A percentile compares a stretch with the other conserved stretches of the same genome.
phyloP scores from a whole-genome alignment of 1,140 invertebrate genomes.

The Brachionus calyciflorus region DNA sequence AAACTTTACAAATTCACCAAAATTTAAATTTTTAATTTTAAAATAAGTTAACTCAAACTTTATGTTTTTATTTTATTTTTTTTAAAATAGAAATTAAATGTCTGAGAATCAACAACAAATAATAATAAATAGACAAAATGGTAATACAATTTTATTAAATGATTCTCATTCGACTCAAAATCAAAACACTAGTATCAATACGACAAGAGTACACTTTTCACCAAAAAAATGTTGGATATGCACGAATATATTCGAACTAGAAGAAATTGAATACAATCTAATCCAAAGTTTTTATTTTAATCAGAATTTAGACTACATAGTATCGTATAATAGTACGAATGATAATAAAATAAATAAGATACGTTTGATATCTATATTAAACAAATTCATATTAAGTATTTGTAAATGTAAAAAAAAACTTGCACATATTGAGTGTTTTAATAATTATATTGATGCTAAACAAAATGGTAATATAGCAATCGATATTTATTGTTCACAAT shows the following conservation, averaged over 20 bases:
- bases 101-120: not conserved
- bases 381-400: constrained; percentile 22
- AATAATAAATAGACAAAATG: constrained; percentile 6
- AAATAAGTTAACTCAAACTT: not conserved
- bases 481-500: constrained; percentile 27
- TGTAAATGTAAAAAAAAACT: constrained; percentile 42
- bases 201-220: constrained; percentile 1
- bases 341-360: constrained; percentile 3
- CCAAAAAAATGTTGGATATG: constrained; percentile 46
- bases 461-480: constrained; percentile 25
- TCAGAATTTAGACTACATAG: not conserved
- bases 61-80: not conserved
- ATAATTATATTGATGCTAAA: constrained; percentile 32
- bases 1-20: too few relatives aligned
- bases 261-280: not conserved
- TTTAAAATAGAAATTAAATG: constrained; percentile 21
- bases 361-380: not conserved
- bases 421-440: constrained; percentile 37
- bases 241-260: constrained; percentile 4
- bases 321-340: not conserved
- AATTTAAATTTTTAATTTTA: not conserved
- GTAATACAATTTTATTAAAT: not conserved
- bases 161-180: not conserved
- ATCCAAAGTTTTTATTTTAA: constrained; percentile 10
- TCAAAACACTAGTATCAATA: not conserved